Evolutionary conservation across 2,113 vertebrate genomes (phyloP).

Genomic region (Dendrocopos noguchii): DNA sequence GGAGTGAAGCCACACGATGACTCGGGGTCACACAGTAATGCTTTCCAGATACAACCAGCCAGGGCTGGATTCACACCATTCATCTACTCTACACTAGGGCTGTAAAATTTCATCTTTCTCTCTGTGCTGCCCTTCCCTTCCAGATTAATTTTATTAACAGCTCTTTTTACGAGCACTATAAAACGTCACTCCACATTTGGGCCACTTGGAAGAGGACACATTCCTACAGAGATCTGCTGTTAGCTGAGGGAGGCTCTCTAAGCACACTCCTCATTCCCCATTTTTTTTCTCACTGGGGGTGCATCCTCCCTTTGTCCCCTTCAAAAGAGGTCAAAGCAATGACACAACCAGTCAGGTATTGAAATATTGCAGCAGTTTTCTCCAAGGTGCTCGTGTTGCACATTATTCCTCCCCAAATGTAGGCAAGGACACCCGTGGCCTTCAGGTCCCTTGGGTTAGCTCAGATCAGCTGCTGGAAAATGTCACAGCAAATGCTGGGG

Average conservation of each 20-base stretch:
- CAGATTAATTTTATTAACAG: constrained; percentile 24
- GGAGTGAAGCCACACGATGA: background rate
- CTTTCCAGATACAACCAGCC: background rate
- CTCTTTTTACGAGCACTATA: background rate
- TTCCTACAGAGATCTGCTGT: background rate
- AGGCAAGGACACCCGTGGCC: accelerated
- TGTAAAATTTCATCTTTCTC: constrained; percentile 11
- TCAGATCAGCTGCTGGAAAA: background rate
- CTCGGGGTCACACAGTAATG: background rate
- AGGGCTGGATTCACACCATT: background rate
- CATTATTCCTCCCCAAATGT: background rate
- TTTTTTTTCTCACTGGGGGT: background rate
- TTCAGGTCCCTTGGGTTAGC: background rate
- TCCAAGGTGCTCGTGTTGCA: background rate
- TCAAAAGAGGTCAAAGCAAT: background rate
- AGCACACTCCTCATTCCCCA: background rate
- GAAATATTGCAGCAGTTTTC: background rate
- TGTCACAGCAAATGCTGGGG: background rate
- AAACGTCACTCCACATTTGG: background rate
- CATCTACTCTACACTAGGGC: background rate
- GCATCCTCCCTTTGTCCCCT: background rate
- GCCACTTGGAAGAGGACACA: background rate
- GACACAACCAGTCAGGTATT: background rate
- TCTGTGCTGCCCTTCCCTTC: background rate
- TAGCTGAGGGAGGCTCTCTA: background rate